Conservation (phyloP, 2,888 invertebrate genomes). For the Argyresthia goedartella region DNA sequence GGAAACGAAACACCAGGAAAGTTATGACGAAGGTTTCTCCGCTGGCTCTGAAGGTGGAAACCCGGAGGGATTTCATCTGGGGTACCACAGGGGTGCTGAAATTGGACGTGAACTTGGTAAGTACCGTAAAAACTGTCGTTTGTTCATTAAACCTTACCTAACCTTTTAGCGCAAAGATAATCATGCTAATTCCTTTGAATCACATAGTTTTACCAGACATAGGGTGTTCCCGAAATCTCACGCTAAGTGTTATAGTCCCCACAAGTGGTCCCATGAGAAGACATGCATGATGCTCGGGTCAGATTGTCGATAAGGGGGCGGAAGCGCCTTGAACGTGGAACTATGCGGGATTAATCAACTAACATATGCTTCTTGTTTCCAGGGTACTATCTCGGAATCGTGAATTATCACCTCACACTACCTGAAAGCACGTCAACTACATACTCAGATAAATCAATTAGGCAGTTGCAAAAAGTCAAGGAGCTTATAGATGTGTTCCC, state of each 20-base stretch:
- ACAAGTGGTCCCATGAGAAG: too few relatives aligned
- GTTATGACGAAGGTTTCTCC: slow-evolving; percentile 77
- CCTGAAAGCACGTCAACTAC: slow-evolving; percentile 28
- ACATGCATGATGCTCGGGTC: too few relatives aligned
- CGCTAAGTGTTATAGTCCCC: too few relatives aligned
- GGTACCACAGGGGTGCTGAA: slow-evolving; percentile 82
- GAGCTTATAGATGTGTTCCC: slow-evolving; percentile 76
- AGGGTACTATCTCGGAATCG: slow-evolving; percentile 78
- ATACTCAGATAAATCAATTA: slow-evolving; percentile 65
- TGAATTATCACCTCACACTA: slow-evolving; percentile 56
- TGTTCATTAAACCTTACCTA: not conserved
- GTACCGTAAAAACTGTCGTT: not conserved
- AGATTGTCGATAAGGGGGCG: too few relatives aligned
- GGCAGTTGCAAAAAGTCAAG: slow-evolving; percentile 68
- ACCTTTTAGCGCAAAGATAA: too few relatives aligned
- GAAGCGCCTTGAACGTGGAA: too few relatives aligned
- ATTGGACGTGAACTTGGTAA: slow-evolving; percentile 78
- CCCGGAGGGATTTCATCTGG: slow-evolving; percentile 78
- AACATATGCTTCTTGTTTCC: slow-evolving; percentile 15
- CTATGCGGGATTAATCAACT: too few relatives aligned
- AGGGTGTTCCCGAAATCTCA: too few relatives aligned
- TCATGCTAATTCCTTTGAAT: too few relatives aligned
- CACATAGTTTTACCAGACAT: too few relatives aligned
- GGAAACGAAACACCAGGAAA: slow-evolving; percentile 72
- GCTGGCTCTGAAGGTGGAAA: slow-evolving; percentile 74